Evolutionary conservation across 2,888 invertebrate genomes (phyloP), one percentile per base, ranked within the genome.

Genomic region (Phrixothrix hirtus): DNA sequence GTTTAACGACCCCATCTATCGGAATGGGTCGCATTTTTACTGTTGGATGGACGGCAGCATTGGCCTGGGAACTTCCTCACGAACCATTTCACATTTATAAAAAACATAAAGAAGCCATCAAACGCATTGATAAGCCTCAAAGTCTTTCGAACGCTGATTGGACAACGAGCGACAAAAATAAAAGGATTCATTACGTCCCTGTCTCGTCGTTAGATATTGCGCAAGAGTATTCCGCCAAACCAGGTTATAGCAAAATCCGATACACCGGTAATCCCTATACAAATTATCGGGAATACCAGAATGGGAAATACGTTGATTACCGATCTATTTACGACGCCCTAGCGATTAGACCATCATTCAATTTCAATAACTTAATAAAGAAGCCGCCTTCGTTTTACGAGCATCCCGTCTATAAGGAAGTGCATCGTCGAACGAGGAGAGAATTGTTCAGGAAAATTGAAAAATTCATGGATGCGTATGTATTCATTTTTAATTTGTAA

Each of bases 51-150:
- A 90, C 89, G 0, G 87, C 88, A 1, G 88, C 89, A 0, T 73
- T 90, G 62, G 89, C 90, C 1, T 90, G 85, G 81, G 85, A 88
- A 65, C 71, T 90, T 31, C 90, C 90, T 0, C 83, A 85, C 54
- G 83, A 85, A 58, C 83, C 85, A 0, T 63, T 63, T 13, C 54
- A 52, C 39, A 59, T 62, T 26, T 65, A 61, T 51, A 56, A 61
- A 16, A 60, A 59, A 34, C 50, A 52, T 21, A 48, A 42, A 17
- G 42, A 26, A 7, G 42, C 44, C 6, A 44, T 51, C 21, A 42
- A 59, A 30, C 53, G 52, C n/a, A 29, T 57, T n/a, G 54, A 55
- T 37, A 52, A 52, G 17, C 47, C 46, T 30, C 45, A 36, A 42
- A 52, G 14, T 44, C 30, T 37, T 11, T 42, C 60, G 27, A 55